Evolutionary conservation across 1,140 invertebrate genomes (phyloP).

Genomic region (Cotesia typhae): DNA sequence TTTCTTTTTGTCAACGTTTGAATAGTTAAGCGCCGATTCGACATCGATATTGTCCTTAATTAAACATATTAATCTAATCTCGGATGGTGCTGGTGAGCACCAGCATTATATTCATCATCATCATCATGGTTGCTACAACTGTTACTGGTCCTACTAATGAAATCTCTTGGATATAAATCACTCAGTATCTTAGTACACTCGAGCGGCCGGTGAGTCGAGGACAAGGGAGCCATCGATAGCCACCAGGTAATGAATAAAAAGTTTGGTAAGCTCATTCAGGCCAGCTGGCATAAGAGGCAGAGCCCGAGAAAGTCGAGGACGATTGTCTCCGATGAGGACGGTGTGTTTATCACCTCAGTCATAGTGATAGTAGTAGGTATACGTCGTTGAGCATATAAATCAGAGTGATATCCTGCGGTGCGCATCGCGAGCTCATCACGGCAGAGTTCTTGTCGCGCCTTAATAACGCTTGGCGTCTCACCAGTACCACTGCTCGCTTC

Average conservation of each 20-base stretch:
- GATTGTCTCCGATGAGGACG: no score
- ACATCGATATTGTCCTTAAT: slow-evolving; percentile 13
- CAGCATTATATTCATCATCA: no score
- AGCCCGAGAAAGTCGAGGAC: no score
- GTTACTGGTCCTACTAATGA: neutral
- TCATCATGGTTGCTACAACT: no score
- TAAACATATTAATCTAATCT: neutral
- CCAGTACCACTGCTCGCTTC: slow-evolving; percentile 46
- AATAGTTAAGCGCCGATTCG: neutral
- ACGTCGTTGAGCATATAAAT: slow-evolving; percentile 61
- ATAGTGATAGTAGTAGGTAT: slow-evolving; percentile 41
- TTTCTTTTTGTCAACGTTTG: neutral
- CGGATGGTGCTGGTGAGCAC: neutral
- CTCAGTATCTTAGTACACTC: slow-evolving; percentile 25
- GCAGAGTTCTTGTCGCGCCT: slow-evolving; percentile 65
- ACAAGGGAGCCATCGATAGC: neutral
- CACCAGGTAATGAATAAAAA: slow-evolving; percentile 4
- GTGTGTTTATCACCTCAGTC: no score
- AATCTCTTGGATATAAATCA: slow-evolving; percentile 39
- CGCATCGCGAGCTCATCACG: slow-evolving; percentile 61
- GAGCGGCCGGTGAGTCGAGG: neutral
- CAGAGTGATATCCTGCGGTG: slow-evolving; percentile 62
- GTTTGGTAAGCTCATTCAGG: neutral
- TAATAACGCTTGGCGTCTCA: slow-evolving; percentile 63
- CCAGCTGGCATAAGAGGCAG: no score